phyloP scores from a whole-genome alignment of 2,113 vertebrate species.

The Salvelinus namaycush region DNA sequence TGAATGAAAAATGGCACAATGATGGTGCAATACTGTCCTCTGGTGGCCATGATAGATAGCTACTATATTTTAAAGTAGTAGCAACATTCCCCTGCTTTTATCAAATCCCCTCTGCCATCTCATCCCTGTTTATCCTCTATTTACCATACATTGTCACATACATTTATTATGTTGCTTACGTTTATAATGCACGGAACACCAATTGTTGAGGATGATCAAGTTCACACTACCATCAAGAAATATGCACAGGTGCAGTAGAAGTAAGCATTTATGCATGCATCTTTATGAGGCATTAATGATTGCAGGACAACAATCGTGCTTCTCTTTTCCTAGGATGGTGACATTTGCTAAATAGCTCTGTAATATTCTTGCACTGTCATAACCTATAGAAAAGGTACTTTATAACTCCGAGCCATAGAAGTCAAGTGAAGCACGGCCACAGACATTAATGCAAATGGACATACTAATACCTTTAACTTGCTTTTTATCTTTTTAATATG shows the following conservation, averaged over 20 bases:
- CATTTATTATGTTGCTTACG: neutral
- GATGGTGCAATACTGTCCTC: slow-evolving; percentile 47
- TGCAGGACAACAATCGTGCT: neutral
- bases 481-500: neutral
- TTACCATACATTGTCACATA: neutral
- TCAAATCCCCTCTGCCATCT: neutral
- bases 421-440: neutral
- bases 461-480: slow-evolving; percentile 18
- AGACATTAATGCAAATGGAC: slow-evolving; percentile 34
- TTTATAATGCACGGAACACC: neutral
- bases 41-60: slow-evolving; percentile 38
- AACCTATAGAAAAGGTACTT: neutral
- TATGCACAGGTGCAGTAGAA: neutral
- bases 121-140: neutral
- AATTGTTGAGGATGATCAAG: neutral
- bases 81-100: neutral
- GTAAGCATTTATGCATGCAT: neutral
- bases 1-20: neutral
- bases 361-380: neutral
- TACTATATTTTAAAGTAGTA: neutral
- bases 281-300: neutral
- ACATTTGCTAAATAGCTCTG: neutral
- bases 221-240: neutral
- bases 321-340: neutral
- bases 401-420: neutral